Percentiles rank a stretch among this genome's conserved stretches.
phyloP scores from a whole-genome alignment of 64 coral and sea anemone genomes.

The Porites lutea region DNA sequence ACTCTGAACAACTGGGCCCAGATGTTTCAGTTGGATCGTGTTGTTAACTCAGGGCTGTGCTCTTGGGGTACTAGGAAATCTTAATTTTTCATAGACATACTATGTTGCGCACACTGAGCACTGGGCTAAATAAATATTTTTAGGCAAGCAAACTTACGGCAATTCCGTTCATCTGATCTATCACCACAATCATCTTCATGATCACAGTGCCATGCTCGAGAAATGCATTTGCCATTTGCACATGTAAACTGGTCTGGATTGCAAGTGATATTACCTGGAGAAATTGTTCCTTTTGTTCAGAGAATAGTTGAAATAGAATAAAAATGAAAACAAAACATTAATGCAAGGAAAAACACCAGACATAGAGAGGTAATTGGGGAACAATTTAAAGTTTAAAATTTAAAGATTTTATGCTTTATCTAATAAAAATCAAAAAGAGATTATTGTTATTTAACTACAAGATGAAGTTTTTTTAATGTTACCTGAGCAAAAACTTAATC shows the following conservation, averaged over 20 bases:
- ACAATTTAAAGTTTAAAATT: neutral
- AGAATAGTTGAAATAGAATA: neutral
- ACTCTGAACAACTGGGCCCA: no score
- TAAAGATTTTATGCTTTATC: no score
- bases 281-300: conserved; percentile 34
- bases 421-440: no score
- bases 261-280: conserved; percentile 84
- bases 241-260: conserved; percentile 67
- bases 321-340: conserved; percentile 43
- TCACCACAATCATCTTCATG: conserved; percentile 84
- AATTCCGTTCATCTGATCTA: conserved; percentile 71
- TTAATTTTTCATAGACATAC: no score
- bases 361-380: neutral
- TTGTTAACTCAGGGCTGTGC: no score
- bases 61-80: no score
- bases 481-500: no score
- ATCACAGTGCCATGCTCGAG: conserved; percentile 75
- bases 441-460: no score
- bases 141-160: conserved; percentile 65
- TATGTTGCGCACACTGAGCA: no score
- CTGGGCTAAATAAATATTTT: neutral
- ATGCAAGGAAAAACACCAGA: conserved; percentile 34
- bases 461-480: no score
- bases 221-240: conserved; percentile 67
- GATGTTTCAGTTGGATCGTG: no score